Base-by-base conservation (phyloP, 92 coral and sea anemone species). In the Montipora capitata region DNA sequence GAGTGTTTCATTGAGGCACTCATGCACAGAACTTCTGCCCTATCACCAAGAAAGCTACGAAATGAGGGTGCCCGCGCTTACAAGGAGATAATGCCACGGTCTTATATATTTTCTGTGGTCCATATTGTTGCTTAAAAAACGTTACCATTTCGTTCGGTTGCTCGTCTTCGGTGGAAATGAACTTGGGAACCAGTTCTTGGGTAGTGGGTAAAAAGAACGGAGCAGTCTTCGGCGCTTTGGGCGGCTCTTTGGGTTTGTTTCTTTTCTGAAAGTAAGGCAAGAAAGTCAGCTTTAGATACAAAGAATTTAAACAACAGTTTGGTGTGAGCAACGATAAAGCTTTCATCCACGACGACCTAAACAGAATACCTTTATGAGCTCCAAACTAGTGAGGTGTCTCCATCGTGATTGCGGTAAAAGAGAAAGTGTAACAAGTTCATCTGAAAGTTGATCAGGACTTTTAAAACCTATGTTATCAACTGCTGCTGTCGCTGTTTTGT, bases 201-300 rank as follows among this genome's bases (percentile, higher is more conserved):
- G 93, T 90, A 76, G 98, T 98, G 40, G 96, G 97, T 9, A 98
- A 94, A 68, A 98, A 98, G 78, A 98, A 98, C 44, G 99, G 99
- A 14, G 99, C 99, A 48, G 99, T 89, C 49, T 96, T 98, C 0
- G 99, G 98, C 8, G 89, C 93, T 73, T 94, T 92, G 43, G 99
- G 99, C 1, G 99, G 99, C 72, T 97, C 98, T 57, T 92, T 94
- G 12, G 99, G 99, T 76, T 95, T 95, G 91, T 97, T 97, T 52
- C 98, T 85, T 85, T 94, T 94, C 99, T 97, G 80, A 4, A 27
- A 57, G 69, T 71, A 45, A 73, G 69, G 5, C 5, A 52, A 12
- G 38, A 27, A 4, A 27, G 40, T 45, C 4, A 17, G 17, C 42
- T 63, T 62, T 16, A 16, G 61, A 11, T 54, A 54, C 0, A 7